A percentile compares a stretch with the other conserved stretches of the same genome.
phyloP scores from a whole-genome alignment of 2,888 invertebrate genomes.

The Tetragonisca angustula region DNA sequence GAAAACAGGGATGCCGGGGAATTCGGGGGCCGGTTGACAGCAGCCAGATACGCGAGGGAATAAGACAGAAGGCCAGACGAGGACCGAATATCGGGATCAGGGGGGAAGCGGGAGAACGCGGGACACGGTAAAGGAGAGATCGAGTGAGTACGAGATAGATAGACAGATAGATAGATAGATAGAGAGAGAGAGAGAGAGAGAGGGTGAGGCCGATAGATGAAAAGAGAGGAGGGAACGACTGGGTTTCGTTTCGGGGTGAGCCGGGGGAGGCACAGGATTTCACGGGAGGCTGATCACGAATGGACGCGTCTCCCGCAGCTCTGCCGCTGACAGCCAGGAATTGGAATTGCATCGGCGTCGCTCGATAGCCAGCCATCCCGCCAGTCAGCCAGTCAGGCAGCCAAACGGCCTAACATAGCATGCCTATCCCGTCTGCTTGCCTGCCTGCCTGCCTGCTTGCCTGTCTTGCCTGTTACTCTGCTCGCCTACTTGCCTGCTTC shows the following conservation, averaged over 20 bases:
- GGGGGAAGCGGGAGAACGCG: constrained; percentile 16
- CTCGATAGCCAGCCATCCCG: constrained; percentile 83
- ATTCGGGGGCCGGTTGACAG: constrained; percentile 67
- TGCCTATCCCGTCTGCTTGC: constrained; percentile 68
- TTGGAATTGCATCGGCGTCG: constrained; percentile 84
- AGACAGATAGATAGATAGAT: constrained; percentile 26
- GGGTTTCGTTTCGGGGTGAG: constrained; percentile 74
- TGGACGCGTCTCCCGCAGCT: constrained; percentile 84
- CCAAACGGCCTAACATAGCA: constrained; percentile 72
- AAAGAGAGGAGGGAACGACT: constrained; percentile 53
- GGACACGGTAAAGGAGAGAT: constrained; percentile 39
- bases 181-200: constrained; percentile 49
- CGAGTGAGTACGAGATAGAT: constrained; percentile 58
- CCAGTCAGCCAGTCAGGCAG: constrained; percentile 76
- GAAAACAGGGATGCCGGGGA: constrained; percentile 66
- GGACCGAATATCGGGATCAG: constrained; percentile 57
- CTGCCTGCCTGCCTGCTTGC: constrained; percentile 51
- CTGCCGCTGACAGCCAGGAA: constrained; percentile 84
- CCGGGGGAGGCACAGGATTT: constrained; percentile 81
- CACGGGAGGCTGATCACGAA: constrained; percentile 84
- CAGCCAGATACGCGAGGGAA: constrained; percentile 59
- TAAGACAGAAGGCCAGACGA: constrained; percentile 64
- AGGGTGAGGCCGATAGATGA: constrained; percentile 52
- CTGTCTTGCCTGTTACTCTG: constrained; percentile 63
- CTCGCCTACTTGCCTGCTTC: constrained; percentile 44